These are phyloP conservation scores for Myopa tessellatipennis DNA, from an alignment of 2,888 invertebrate genomes.

Conservation along the genomic window DNA sequence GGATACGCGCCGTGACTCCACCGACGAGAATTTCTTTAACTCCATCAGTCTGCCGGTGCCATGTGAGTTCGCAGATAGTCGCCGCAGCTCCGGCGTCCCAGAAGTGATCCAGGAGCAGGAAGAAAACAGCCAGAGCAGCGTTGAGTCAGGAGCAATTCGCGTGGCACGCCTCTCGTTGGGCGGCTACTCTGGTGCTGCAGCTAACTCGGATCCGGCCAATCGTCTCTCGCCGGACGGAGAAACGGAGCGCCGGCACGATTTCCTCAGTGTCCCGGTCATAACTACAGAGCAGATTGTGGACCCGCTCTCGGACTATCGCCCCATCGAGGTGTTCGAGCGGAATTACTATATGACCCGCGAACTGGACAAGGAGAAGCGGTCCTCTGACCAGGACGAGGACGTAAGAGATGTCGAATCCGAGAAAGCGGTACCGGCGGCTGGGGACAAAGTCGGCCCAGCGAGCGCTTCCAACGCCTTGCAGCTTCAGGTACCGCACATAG, in stretches of 20 bases:
- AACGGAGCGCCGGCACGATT: slow-evolving; percentile 57
- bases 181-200: slow-evolving; percentile 54
- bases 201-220: slow-evolving; percentile 48
- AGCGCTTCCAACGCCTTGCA: slow-evolving; percentile 46
- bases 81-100: slow-evolving; percentile 73
- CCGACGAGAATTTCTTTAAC: slow-evolving; percentile 70
- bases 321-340: slow-evolving; percentile 67
- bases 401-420: slow-evolving; percentile 19
- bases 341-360: slow-evolving; percentile 64
- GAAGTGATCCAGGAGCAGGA: slow-evolving; percentile 64
- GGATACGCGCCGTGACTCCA: slow-evolving; percentile 72
- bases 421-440: background rate
- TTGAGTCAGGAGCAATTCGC: slow-evolving; percentile 49
- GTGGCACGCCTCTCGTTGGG: slow-evolving; percentile 60
- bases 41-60: slow-evolving; percentile 76
- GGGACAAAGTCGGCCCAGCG: background rate
- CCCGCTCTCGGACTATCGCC: slow-evolving; percentile 63
- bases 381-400: slow-evolving; percentile 44
- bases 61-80: slow-evolving; percentile 84
- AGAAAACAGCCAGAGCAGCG: slow-evolving; percentile 51
- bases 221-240: slow-evolving; percentile 54
- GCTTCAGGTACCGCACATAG: slow-evolving; percentile 63
- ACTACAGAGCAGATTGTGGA: slow-evolving; percentile 62
- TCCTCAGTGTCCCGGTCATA: slow-evolving; percentile 62
- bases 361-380: slow-evolving; percentile 54